phyloP scores from a whole-genome alignment of 2,888 invertebrate species.

The Nudaria mundana region DNA sequence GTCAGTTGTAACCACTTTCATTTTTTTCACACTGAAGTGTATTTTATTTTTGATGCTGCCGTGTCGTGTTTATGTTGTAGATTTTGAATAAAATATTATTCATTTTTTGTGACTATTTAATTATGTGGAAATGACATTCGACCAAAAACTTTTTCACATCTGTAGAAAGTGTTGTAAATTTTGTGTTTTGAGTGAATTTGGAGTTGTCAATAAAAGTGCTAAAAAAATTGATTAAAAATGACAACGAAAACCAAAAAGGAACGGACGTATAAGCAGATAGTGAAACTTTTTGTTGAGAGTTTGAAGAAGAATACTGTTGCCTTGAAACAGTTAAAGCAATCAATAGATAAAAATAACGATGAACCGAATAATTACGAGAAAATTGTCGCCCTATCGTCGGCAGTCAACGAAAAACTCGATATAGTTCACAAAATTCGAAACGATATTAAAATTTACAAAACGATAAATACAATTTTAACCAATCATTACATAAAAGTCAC shows the following conservation, averaged over 20 bases:
- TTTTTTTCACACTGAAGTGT: constrained; percentile 20
- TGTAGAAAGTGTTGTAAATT: not conserved
- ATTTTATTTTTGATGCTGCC: constrained; percentile 1
- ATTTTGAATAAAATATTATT: not conserved
- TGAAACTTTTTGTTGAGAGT: constrained; percentile 54
- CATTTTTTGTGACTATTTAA: not conserved
- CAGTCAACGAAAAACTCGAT: constrained; percentile 71
- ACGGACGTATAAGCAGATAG: constrained; percentile 44
- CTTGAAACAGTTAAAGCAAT: constrained; percentile 55
- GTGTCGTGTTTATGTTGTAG: not conserved
- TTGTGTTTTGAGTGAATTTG: constrained; percentile 1
- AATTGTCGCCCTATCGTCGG: constrained; percentile 57
- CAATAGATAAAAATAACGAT: constrained; percentile 50
- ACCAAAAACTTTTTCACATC: not conserved
- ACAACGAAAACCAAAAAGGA: constrained; percentile 43
- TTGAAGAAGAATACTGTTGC: constrained; percentile 66
- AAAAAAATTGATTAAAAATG: constrained; percentile 35
- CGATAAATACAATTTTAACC: constrained; percentile 70
- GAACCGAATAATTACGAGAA: constrained; percentile 48
- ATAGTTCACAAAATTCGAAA: constrained; percentile 66
- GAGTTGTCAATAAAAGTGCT: constrained; percentile 10
- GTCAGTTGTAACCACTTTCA: constrained; percentile 17
- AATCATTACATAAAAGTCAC: constrained; percentile 72
- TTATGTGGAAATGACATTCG: not conserved
- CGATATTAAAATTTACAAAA: constrained; percentile 73